Evolutionary conservation across 2,888 invertebrate species (phyloP).

Genomic region (Hipparchia sbordonii): DNA sequence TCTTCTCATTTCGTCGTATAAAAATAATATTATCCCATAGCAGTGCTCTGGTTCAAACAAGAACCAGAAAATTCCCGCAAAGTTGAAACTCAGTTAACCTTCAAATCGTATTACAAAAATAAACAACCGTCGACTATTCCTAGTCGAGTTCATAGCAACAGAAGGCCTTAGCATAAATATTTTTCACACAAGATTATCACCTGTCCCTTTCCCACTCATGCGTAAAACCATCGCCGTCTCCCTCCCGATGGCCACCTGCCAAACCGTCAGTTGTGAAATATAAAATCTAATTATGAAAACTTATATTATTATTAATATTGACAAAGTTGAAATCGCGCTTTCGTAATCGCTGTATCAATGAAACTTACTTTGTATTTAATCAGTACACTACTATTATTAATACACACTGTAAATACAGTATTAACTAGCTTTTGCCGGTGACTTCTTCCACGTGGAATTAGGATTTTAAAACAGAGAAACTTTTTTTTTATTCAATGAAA

Average conservation of each 20-base stretch:
- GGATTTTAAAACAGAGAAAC: too few relatives aligned
- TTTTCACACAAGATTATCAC: conserved; percentile 79
- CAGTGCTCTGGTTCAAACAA: background rate
- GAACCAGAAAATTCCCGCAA: conserved; percentile 50
- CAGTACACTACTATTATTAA: too few relatives aligned
- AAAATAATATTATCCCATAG: too few relatives aligned
- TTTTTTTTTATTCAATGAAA: too few relatives aligned
- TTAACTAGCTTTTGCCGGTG: too few relatives aligned
- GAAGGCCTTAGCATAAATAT: conserved; percentile 80
- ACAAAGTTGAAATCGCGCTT: conserved; percentile 48
- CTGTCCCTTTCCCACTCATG: conserved; percentile 70
- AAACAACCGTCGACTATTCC: conserved; percentile 65
- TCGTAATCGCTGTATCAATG: conserved; percentile 28
- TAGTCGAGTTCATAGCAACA: conserved; percentile 71
- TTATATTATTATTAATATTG: conserved; percentile 50
- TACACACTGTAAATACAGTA: too few relatives aligned
- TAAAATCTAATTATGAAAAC: conserved; percentile 74
- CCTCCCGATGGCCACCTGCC: conserved; percentile 66
- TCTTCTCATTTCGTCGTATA: too few relatives aligned
- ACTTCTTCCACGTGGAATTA: too few relatives aligned
- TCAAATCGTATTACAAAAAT: conserved; percentile 68
- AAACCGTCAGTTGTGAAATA: conserved; percentile 77
- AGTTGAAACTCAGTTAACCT: conserved; percentile 60
- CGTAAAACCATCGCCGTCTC: conserved; percentile 64
- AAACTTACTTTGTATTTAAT: background rate